A percentile compares a stretch with the other conserved stretches of the same genome.
phyloP scores from a whole-genome alignment of 2,797 vertebrate genomes.

The Anniella stebbinsi region DNA sequence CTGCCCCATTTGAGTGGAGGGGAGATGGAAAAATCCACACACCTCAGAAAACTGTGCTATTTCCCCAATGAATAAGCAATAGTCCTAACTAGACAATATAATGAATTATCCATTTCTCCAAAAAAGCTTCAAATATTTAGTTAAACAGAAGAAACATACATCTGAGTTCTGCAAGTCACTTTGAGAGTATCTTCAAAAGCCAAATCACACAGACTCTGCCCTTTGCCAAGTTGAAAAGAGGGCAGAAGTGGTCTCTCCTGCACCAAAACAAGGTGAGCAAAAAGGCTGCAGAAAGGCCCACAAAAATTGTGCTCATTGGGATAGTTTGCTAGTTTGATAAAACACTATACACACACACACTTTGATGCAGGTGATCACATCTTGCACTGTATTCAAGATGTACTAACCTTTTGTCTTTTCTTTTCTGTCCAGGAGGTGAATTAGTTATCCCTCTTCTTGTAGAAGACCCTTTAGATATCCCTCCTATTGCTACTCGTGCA shows the following conservation, averaged over 20 bases:
- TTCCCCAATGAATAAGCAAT: not conserved
- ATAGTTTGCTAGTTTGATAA: constrained; percentile 16
- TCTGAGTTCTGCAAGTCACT: constrained; percentile 71
- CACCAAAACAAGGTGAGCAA: not conserved
- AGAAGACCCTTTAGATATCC: constrained; percentile 98
- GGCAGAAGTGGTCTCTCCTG: not conserved
- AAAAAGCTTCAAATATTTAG: constrained; percentile 20
- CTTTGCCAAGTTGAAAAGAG: constrained; percentile 36
- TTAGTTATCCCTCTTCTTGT: constrained; percentile 98
- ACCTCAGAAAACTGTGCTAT: constrained; percentile 12
- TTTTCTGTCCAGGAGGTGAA: constrained; percentile 94
- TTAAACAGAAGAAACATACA: constrained; percentile 37
- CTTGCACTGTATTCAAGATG: constrained; percentile 41
- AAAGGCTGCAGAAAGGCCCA: constrained; percentile 20
- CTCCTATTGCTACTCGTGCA: constrained; percentile 96
- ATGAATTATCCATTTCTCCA: constrained; percentile 16
- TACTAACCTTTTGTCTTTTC: constrained; percentile 76
- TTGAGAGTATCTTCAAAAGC: constrained; percentile 80
- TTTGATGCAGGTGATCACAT: constrained; percentile 29
- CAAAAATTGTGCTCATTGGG: not conserved
- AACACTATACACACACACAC: not conserved
- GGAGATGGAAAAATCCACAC: not conserved
- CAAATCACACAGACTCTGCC: constrained; percentile 3
- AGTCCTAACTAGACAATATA: not conserved
- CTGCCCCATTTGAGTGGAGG: not conserved